Evolutionary conservation across 2,797 vertebrate species (phyloP).

Genomic region (Cyprinodon diabolis): DNA sequence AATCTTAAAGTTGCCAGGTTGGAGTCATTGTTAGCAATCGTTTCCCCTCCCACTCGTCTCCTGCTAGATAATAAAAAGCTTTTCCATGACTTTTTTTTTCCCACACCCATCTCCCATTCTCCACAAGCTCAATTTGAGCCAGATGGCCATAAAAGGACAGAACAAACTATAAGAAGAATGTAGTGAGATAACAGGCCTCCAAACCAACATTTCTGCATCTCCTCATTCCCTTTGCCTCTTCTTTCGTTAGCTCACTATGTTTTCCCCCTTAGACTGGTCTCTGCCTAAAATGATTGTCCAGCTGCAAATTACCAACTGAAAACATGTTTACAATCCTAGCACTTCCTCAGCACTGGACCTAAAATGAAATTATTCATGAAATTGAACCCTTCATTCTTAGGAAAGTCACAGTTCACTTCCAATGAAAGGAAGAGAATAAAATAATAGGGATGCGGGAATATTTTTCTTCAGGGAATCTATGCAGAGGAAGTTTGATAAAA

Average conservation of each 20-base stretch:
- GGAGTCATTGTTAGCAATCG: slow-evolving; percentile 17
- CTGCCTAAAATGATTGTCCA: slow-evolving; percentile 18
- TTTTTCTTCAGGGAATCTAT: background rate
- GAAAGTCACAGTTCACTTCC: slow-evolving; percentile 8
- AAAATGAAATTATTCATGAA: slow-evolving; percentile 31
- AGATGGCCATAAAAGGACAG: slow-evolving; percentile 60
- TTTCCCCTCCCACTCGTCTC: slow-evolving; percentile 9
- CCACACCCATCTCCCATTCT: slow-evolving; percentile 25
- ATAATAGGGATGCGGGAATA: background rate
- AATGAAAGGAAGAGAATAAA: slow-evolving; percentile 3
- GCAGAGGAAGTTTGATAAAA: background rate
- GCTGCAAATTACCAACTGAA: slow-evolving; percentile 30
- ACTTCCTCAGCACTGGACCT: slow-evolving; percentile 44
- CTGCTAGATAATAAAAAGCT: slow-evolving; percentile 37
- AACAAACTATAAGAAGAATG: slow-evolving; percentile 53
- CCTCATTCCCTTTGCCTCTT: slow-evolving; percentile 14
- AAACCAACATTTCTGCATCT: slow-evolving; percentile 28
- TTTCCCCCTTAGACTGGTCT: slow-evolving; percentile 1
- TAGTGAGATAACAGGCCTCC: slow-evolving; percentile 41
- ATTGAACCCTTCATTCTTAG: slow-evolving; percentile 5
- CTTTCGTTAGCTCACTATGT: slow-evolving; percentile 27
- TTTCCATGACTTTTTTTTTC: slow-evolving; percentile 27
- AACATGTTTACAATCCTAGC: slow-evolving; percentile 27
- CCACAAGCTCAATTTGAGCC: slow-evolving; percentile 14
- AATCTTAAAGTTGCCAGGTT: slow-evolving; percentile 12